A percentile compares a stretch with the other conserved stretches of the same genome.
phyloP scores from a whole-genome alignment of 2,888 invertebrate species.

The Caenorhabditis imperialis region DNA sequence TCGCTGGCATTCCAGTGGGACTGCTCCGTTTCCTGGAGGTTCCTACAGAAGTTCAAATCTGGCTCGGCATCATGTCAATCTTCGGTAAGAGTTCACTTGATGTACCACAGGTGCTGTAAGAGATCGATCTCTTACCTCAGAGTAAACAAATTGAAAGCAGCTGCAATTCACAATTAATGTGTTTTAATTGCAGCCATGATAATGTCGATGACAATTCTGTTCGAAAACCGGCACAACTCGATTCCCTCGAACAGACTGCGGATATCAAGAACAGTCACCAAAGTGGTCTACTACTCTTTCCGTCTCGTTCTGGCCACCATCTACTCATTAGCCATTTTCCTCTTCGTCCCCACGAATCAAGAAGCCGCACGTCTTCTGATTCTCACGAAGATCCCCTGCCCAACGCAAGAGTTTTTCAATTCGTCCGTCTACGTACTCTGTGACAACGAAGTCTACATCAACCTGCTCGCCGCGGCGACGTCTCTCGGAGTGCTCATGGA shows the following conservation, averaged over 20 bases:
- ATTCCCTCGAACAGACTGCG: slow-evolving; percentile 32
- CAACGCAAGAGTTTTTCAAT: slow-evolving; percentile 23
- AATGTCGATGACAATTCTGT: slow-evolving; percentile 36
- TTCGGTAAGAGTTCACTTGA: slow-evolving; percentile 4
- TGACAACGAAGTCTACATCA: slow-evolving; percentile 19
- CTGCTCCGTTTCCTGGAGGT: slow-evolving; percentile 11
- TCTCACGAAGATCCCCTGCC: slow-evolving; percentile 24
- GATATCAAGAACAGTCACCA: slow-evolving; percentile 4
- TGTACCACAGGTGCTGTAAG: background rate
- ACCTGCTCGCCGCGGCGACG: slow-evolving; percentile 12
- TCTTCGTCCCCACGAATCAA: slow-evolving; percentile 30
- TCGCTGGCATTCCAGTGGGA: slow-evolving; percentile 39
- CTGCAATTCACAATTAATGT: background rate
- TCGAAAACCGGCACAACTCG: slow-evolving; percentile 40
- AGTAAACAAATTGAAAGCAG: background rate
- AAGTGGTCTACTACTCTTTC: slow-evolving; percentile 13
- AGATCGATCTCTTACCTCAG: background rate
- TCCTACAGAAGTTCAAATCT: slow-evolving; percentile 20
- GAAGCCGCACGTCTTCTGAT: slow-evolving; percentile 19
- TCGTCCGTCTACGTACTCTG: slow-evolving; percentile 22
- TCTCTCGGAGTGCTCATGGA: slow-evolving; percentile 20
- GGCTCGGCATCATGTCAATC: slow-evolving; percentile 27
- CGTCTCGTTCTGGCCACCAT: background rate
- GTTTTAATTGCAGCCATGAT: slow-evolving; percentile 22
- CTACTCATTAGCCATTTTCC: slow-evolving; percentile 17